Base-by-base conservation (phyloP, 2,888 invertebrate genomes). In the Drosophila kanekoi region DNA sequence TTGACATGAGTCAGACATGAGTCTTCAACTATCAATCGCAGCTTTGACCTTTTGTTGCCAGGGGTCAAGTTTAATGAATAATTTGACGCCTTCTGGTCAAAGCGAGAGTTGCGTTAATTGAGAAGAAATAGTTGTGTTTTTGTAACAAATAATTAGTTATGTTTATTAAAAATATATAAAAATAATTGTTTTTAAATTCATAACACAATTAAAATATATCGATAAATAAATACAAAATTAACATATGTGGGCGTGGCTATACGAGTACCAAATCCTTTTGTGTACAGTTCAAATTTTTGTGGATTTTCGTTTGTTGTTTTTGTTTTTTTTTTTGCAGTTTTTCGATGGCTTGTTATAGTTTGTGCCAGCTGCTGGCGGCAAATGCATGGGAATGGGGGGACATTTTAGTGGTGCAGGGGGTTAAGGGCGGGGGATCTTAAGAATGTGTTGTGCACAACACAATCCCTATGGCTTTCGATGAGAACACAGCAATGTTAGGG, bases 141-240 rank as follows among this genome's bases (percentile, higher is more conserved):
- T 64, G 66, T 82, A 82, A 82, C 81, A 86, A 80, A 65, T 74
- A 82, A 73, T 65, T 47, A 40, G 70, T 77, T 67, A 59, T 69
- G 59, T 80, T 74, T 67, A 67, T 74, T 68, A 28, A 69, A 66
- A 54, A 20, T 62, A 62, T 61, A 66, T 78, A 81, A 74, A 77
- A 80, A 68, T 68, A 58, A 51, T 48, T 69, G 45, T 51, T 70
- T 58, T 16, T 70, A 77, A 77, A 72, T 68, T 72, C 57, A 75
- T 75, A 75, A 63, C 53, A 68, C 49, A 69, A 76, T 61, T 70
- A 58, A 68, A 68, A 5, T 61, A 67, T 71, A 71, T 51, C 49
- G 73, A 77, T 87, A 77, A 85, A 85, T 85, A 88, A 85, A 85
- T 87, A 85, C 65, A 72, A 61, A 72, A 79, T 79, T 86, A 81